phyloP scores from a whole-genome alignment of 2,888 invertebrate genomes.

The Heliconius sara region DNA sequence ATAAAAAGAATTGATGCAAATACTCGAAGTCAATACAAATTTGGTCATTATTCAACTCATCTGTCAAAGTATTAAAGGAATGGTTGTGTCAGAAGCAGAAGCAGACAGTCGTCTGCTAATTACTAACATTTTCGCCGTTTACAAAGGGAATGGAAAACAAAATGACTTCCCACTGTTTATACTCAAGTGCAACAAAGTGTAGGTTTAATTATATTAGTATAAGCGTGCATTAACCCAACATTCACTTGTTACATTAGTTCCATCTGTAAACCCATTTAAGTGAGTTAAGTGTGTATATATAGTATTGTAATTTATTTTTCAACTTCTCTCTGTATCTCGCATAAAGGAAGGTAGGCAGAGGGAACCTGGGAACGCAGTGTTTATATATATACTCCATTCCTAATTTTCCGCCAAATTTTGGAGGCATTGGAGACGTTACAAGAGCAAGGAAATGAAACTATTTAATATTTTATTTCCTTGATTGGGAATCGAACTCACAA shows the following conservation, averaged over 20 bases:
- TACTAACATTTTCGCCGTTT: constrained; percentile 38
- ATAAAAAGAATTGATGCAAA: neutral
- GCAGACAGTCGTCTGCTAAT: constrained; percentile 31
- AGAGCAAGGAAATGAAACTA: no score
- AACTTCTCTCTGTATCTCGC: no score
- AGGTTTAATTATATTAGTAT: constrained; percentile 9
- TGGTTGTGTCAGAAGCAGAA: constrained; percentile 39
- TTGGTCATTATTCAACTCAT: constrained; percentile 5
- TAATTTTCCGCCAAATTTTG: no score
- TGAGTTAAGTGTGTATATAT: neutral
- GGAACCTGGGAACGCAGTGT: no score
- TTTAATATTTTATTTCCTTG: no score
- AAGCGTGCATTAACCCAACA: constrained; percentile 12
- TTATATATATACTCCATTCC: no score
- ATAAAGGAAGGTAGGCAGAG: no score
- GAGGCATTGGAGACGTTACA: no score
- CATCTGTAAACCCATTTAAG: neutral
- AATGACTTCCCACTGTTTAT: constrained; percentile 32
- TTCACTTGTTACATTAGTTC: neutral
- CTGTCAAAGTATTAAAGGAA: constrained; percentile 32
- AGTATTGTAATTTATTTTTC: no score
- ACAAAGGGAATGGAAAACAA: constrained; percentile 41
- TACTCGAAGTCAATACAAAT: neutral
- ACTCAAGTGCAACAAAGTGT: constrained; percentile 9
- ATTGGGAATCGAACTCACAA: no score